Evolutionary conservation across 2,888 invertebrate species (phyloP).

Genomic region (Gandaritis pyraliata): DNA sequence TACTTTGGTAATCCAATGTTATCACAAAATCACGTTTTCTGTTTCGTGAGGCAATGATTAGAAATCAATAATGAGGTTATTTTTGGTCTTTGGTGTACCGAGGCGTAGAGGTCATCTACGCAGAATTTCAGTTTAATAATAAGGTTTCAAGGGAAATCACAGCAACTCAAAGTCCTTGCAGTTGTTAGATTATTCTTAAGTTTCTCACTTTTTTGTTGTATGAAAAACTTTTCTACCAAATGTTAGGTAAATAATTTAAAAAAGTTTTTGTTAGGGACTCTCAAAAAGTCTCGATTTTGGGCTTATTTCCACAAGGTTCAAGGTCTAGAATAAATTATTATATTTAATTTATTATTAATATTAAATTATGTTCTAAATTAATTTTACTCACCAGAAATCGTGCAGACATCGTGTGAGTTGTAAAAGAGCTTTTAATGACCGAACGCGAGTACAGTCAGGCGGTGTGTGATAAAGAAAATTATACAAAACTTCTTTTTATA

Average conservation of each 20-base stretch:
- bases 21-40: background rate
- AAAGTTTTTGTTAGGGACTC: no score
- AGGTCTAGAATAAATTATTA: background rate
- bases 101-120: conserved; percentile 12
- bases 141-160: background rate
- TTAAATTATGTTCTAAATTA: background rate
- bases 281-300: no score
- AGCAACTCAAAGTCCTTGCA: no score
- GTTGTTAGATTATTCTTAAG: no score
- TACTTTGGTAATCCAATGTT: no score
- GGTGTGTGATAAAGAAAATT: conserved; percentile 82
- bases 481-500: conserved; percentile 83
- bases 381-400: conserved; percentile 78
- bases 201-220: no score
- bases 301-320: no score
- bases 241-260: no score
- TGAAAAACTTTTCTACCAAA: no score
- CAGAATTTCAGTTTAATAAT: conserved; percentile 5
- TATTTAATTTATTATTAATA: background rate
- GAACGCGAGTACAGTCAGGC: conserved; percentile 66
- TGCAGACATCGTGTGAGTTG: conserved; percentile 71
- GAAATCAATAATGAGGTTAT: conserved; percentile 15
- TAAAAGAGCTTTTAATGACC: conserved; percentile 58
- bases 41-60: conserved; percentile 21
- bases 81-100: conserved; percentile 11